These are phyloP conservation scores for Drepana falcataria DNA, from an alignment of 2,888 invertebrate species.

Conservation along the genomic window DNA sequence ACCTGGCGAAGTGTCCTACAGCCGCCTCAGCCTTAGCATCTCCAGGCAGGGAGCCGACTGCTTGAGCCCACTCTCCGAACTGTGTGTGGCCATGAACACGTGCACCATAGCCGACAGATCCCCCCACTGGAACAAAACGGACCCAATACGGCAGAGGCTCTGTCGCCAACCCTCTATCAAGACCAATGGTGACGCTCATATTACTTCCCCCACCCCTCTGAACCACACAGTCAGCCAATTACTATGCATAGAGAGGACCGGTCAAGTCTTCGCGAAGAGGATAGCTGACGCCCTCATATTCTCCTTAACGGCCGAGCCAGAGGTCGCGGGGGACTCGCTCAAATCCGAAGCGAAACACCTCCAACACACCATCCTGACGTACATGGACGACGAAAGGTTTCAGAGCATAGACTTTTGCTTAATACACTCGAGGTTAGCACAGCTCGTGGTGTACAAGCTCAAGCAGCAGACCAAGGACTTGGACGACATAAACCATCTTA, in stretches of 20 bases:
- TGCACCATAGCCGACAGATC: constrained; percentile 70
- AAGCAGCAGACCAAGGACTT: constrained; percentile 61
- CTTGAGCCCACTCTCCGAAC: constrained; percentile 78
- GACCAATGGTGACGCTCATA: constrained; percentile 40
- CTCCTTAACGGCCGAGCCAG: constrained; percentile 74
- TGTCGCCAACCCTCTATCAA: constrained; percentile 48
- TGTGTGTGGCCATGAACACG: constrained; percentile 78
- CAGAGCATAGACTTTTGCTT: constrained; percentile 80
- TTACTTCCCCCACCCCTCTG: constrained; percentile 13
- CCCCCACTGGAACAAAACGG: constrained; percentile 51
- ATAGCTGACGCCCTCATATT: constrained; percentile 81
- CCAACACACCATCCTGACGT: constrained; percentile 82
- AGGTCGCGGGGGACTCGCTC: constrained; percentile 77
- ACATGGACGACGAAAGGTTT: constrained; percentile 83
- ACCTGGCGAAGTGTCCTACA: constrained; percentile 50
- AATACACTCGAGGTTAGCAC: constrained; percentile 82
- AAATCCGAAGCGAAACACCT: constrained; percentile 83
- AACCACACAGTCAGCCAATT: constrained; percentile 65
- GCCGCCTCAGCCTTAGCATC: constrained; percentile 47
- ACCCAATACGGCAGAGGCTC: constrained; percentile 50
- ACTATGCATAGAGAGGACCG: constrained; percentile 65
- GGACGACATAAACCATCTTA: constrained; percentile 58
- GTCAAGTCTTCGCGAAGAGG: constrained; percentile 83
- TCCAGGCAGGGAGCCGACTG: constrained; percentile 30
- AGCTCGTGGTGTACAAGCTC: constrained; percentile 80